Conservation (phyloP, 53 echinoderm and acorn worm species). For the Holothuria scabra region DNA sequence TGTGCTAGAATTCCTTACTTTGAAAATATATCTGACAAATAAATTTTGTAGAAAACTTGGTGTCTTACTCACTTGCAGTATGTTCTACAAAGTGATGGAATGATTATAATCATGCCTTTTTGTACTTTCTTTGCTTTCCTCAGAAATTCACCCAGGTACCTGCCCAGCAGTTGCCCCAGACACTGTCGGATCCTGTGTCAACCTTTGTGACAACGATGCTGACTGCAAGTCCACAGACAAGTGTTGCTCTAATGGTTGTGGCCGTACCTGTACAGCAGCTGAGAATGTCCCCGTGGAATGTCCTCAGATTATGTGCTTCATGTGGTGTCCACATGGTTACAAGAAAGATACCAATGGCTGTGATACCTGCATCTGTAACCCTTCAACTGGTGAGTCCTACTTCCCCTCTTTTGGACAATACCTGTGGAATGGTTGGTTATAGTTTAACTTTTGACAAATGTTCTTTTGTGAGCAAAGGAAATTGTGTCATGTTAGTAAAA, state of each 20-base stretch:
- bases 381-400: background rate
- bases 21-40: background rate
- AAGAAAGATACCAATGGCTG: conserved; percentile 65
- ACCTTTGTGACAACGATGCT: conserved; percentile 54
- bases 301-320: conserved; percentile 51
- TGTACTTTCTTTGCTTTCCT: background rate
- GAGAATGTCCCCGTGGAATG: conserved; percentile 31
- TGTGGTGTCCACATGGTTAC: conserved; percentile 67
- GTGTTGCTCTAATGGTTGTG: conserved; percentile 58
- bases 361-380: conserved; percentile 61
- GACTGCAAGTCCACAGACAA: conserved; percentile 50
- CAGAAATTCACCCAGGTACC: conserved; percentile 62
- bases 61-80: background rate
- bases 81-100: too few species aligned
- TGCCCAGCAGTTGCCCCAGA: conserved; percentile 53
- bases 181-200: conserved; percentile 46
- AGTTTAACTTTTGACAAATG: too few species aligned
- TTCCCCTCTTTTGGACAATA: too few species aligned
- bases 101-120: background rate
- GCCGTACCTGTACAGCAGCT: conserved; percentile 21
- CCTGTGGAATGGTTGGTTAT: too few species aligned
- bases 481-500: too few species aligned
- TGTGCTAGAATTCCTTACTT: too few species aligned
- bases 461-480: too few species aligned
- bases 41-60: conserved; percentile 22